A percentile compares a stretch with the other conserved stretches of the same genome.
phyloP scores from a whole-genome alignment of 2,888 invertebrate genomes.

The Eulithis testata region DNA sequence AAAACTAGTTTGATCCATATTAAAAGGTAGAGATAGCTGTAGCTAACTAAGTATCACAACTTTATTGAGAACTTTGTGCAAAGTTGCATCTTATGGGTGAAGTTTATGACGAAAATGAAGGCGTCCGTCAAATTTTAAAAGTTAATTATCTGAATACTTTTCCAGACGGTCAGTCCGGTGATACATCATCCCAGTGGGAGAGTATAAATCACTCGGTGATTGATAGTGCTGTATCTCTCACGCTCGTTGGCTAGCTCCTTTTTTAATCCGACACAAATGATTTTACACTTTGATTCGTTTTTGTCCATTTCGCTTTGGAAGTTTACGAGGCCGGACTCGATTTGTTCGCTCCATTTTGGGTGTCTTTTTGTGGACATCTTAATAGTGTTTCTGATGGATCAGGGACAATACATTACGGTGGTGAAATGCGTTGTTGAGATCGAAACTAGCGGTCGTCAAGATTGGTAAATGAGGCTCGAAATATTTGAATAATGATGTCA shows the following conservation, averaged over 20 bases:
- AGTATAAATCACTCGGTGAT: conserved; percentile 82
- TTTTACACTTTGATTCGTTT: conserved; percentile 80
- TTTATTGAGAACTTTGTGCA: neutral
- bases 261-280: conserved; percentile 83
- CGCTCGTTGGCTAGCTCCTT: conserved; percentile 79
- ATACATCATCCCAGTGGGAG: conserved; percentile 78
- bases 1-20: conserved; percentile 28
- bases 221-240: conserved; percentile 81
- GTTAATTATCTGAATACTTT: conserved; percentile 82
- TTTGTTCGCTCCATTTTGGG: conserved; percentile 40
- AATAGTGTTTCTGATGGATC: conserved; percentile 35
- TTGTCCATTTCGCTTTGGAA: conserved; percentile 72
- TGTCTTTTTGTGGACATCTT: conserved; percentile 40
- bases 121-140: conserved; percentile 81
- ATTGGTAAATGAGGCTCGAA: conserved; percentile 2
- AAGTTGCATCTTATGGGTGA: conserved; percentile 27
- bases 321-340: conserved; percentile 60
- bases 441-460: neutral
- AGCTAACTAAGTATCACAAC: no score
- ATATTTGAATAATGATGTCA: conserved; percentile 1
- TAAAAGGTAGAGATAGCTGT: neutral
- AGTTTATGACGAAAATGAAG: conserved; percentile 63
- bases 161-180: conserved; percentile 64
- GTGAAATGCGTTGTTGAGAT: conserved; percentile 23
- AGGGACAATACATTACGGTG: conserved; percentile 23